Base-by-base conservation (phyloP, 2,113 vertebrate genomes). In the Electrona antarctica region DNA sequence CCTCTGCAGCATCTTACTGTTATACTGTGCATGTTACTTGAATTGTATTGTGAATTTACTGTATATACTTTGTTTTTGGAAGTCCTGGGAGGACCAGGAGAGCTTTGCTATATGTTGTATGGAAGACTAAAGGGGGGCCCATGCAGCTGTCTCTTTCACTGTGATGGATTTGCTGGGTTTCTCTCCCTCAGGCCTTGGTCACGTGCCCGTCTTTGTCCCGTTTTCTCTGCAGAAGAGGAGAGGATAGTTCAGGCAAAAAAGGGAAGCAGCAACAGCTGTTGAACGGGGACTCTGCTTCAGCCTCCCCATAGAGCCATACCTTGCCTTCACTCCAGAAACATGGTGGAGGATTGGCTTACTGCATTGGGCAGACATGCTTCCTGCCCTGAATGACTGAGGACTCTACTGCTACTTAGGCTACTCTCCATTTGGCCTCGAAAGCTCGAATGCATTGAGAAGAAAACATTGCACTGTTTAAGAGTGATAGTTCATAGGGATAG, bases 191-290 rank as follows among this genome's bases (percentile, higher is more conserved):
- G 7, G 48, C 71, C 66, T 54, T 0, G 62, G 74, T 82, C 81
- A 84, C 15, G 63, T 82, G 81, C 60, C 28, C 12, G 50, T 52
- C 74, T 87, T 84, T 87, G 81, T 81, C 76, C 76, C 46, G 46
- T 66, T 69, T 41, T 59, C 64, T 67, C 57, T 47, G 50, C 50
- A 58, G 71, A 33, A 50, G n/a, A 77, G 73, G 67, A 61, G 59
- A 59, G 63, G 59, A 69, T 67, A 49, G 63, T 14, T 9, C 68
- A 57, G n/a, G 77, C 51, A 41, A 58, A 28, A 41, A 58, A 28
- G 49, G 29, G 29, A 46, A 60, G 45, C 47, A 57, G 15, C 60
- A 77, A 50, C 83, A 87, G 80, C 78, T 87, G 83, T 60, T 71
- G 58, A 57, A 81, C 28, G 58, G 59, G 15, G 68, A 57, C 7